Evolutionary conservation across 2,113 vertebrate genomes (phyloP), one percentile per base, ranked within the genome.

Genomic region (Pangasianodon gigas): DNA sequence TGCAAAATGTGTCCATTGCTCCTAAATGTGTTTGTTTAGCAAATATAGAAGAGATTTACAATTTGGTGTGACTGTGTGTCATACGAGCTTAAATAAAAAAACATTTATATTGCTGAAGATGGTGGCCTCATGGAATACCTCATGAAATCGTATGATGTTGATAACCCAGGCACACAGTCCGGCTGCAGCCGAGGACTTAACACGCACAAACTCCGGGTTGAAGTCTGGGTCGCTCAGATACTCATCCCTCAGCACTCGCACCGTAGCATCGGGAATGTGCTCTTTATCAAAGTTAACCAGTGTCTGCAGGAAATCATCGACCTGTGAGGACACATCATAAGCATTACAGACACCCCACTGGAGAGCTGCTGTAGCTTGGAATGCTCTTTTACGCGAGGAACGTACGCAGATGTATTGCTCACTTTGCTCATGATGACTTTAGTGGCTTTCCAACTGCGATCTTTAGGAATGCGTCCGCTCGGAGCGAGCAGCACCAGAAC

Each of bases 281-380:
- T 97, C 92, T 91, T 96, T 96, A 93, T 96, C 94, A 93, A 97
- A 97, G 95, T 96, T 95, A 93, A 96, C 90, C 92, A 94, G 89
- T 21, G 94, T 95, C 94, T 97, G 94, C 85, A 96, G 92, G 94
- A 96, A 97, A 87, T 94, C 92, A 80, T 96, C 94, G 69, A 96
- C 94, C 94, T 96, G 75, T 75, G 84, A 18, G 83, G 41, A 89
- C 87, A 87, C 88, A 84, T 29, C 87, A 41, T 84, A 93, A 91
- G 67, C n/a, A 16, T 95, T 93, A 56, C 24, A 85, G 5, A 67
- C 11, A 0, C 6, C 2, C 6, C 7, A 46, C 19, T 81, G 79
- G 48, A 52, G 48, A 81, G 79, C 29, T 13, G 54, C n/a, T 58
- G 3, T 41, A 4, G 81, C 52, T 11, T 1, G 80, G 80, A 83